A percentile compares a stretch with the other conserved stretches of the same genome.
phyloP scores from a whole-genome alignment of 2,113 vertebrate genomes.

The Psilopsiagon aymara region DNA sequence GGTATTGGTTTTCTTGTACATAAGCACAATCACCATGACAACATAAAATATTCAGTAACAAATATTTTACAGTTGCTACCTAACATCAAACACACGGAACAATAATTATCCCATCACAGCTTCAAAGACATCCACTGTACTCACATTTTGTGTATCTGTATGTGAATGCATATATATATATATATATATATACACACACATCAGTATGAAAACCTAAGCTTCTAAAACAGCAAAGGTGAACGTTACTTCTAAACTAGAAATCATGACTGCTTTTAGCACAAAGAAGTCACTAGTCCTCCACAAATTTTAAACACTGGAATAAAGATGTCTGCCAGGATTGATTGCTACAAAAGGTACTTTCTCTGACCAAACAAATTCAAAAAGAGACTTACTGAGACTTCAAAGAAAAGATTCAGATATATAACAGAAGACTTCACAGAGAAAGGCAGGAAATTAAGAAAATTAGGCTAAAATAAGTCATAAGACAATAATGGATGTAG shows the following conservation, averaged over 20 bases:
- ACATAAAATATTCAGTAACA: conserved; percentile 14
- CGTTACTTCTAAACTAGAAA: background rate
- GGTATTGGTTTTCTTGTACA: background rate
- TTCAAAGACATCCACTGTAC: conserved; percentile 70
- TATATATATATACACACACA: rapidly evolving
- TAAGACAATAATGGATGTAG: background rate
- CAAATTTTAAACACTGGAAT: background rate
- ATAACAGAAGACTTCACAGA: background rate
- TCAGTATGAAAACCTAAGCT: conserved; percentile 44
- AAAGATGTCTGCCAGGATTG: background rate
- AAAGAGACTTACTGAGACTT: background rate
- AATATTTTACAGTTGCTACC: conserved; percentile 23
- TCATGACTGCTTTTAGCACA: background rate
- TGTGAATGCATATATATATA: background rate
- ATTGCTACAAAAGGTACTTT: background rate
- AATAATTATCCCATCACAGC: conserved; percentile 70
- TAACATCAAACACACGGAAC: conserved; percentile 68
- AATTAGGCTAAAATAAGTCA: background rate
- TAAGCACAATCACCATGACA: conserved; percentile 20
- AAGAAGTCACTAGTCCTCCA: background rate
- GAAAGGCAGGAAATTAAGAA: background rate
- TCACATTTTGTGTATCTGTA: background rate
- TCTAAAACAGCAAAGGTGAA: conserved; percentile 62
- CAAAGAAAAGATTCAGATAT: background rate
- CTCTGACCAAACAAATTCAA: background rate